Conservation (phyloP, 1,140 invertebrate species). For the Macrocentrus cingulum region DNA sequence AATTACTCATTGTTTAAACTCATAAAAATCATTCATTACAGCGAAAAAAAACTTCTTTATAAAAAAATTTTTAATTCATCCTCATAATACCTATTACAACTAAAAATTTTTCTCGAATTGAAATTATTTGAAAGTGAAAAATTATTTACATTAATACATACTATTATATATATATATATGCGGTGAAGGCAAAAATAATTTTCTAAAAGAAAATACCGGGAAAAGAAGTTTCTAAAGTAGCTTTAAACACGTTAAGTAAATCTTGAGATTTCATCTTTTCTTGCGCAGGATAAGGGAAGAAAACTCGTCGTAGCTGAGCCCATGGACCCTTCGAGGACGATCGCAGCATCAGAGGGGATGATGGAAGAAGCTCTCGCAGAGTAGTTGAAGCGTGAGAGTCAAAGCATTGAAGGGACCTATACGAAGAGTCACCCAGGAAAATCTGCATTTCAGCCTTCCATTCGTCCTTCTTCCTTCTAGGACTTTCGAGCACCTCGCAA, state of each 20-base stretch:
- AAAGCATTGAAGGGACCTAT: too few relatives aligned
- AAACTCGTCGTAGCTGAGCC: neutral
- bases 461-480: constrained; percentile 45
- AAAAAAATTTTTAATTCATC: too few relatives aligned
- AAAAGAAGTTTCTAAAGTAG: constrained; percentile 20
- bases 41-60: too few relatives aligned
- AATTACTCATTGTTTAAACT: too few relatives aligned
- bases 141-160: too few relatives aligned
- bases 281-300: neutral
- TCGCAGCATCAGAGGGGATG: neutral
- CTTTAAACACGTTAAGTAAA: constrained; percentile 21
- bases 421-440: constrained; percentile 34
- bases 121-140: too few relatives aligned
- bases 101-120: too few relatives aligned
- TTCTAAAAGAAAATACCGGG: neutral
- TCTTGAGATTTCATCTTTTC: constrained; percentile 10
- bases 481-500: constrained; percentile 58
- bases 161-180: too few relatives aligned
- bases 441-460: constrained; percentile 58
- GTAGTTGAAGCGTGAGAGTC: constrained; percentile 15
- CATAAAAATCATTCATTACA: too few relatives aligned
- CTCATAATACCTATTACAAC: too few relatives aligned
- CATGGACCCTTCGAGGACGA: neutral
- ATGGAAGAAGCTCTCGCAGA: constrained; percentile 5
- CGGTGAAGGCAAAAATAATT: too few relatives aligned